Base-by-base conservation (phyloP, 2,888 invertebrate genomes). In the Julus scandinavius region DNA sequence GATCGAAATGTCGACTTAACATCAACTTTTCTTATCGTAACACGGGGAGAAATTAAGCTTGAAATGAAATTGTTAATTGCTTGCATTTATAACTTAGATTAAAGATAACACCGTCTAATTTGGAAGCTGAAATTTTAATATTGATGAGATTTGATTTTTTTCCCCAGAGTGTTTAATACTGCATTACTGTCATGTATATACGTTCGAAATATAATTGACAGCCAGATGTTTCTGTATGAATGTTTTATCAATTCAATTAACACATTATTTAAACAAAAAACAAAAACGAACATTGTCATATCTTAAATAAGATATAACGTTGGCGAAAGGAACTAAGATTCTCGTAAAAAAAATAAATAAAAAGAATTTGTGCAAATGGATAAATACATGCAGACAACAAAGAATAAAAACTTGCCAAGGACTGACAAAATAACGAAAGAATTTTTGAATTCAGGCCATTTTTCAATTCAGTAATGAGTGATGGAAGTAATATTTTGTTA, bases 11-110 rank as follows among this genome's bases (percentile, higher is more conserved):
- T 72, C 29, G n/a, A 72, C 29, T 72, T 2, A 45, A 72, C 29
- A 29, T 29, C 72, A 29, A 29, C 72, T 29, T 13, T 11, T 29
- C 72, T 72, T 72, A 72, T 72, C 72, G 72, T 29, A 72, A 29
- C 72, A 29, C 6, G 11, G 29, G 29, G 72, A 72, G 7, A 72
- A 72, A 72, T 72, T 72, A 72, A 13, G 72, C 72, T 72, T 29
- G 29, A 72, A 72, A 72, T 72, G 29, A 72, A 72, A 72, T 72
- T 72, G 29, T 72, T 72, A 72, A 72, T 72, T 72, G 29, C 72
- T 72, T 11, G 29, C 72, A 63, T 63, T 63, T 63, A n/a, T n/a
- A 54, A 17, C 11, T 15, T 11, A 63, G 72, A 72, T 72, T 72
- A 29, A 11, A 29, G 72, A 72, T 72, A 72, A 72, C 11, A 11